Percentiles rank a stretch among this genome's conserved stretches.
Evolutionary conservation across 2,888 invertebrate species (phyloP).

Genomic region (Pristionchus fissidentatus): DNA sequence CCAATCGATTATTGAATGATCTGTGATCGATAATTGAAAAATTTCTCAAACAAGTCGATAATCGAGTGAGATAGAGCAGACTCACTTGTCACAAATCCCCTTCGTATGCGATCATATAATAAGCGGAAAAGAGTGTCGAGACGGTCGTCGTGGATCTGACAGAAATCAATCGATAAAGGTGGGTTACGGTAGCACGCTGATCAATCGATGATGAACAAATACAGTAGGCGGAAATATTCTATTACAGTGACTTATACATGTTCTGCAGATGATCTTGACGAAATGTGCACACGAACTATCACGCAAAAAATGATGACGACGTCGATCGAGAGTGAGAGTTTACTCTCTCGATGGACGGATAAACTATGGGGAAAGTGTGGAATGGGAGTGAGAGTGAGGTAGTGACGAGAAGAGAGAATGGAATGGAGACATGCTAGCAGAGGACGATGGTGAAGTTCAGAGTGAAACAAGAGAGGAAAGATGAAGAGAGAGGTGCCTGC

Average conservation of each 20-base stretch:
- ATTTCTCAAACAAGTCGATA: no score
- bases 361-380: not conserved
- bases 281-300: no score
- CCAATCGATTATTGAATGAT: no score
- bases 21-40: no score
- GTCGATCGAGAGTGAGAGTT: no score
- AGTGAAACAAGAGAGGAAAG: not conserved
- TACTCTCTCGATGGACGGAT: not conserved
- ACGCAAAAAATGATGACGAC: no score
- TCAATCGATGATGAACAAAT: no score
- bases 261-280: no score
- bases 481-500: conserved; percentile 22
- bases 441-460: not conserved
- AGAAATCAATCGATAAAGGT: not conserved
- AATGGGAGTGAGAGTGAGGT: no score
- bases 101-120: conserved; percentile 16
- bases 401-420: not conserved
- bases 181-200: not conserved
- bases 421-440: not conserved
- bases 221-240: no score
- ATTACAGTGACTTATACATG: no score
- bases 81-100: conserved; percentile 34
- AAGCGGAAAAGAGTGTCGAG: conserved; percentile 17
- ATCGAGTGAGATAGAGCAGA: not conserved
- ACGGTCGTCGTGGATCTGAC: conserved; percentile 27